phyloP scores from a whole-genome alignment of 2,113 vertebrate species.

The Myotis lucifugus region DNA sequence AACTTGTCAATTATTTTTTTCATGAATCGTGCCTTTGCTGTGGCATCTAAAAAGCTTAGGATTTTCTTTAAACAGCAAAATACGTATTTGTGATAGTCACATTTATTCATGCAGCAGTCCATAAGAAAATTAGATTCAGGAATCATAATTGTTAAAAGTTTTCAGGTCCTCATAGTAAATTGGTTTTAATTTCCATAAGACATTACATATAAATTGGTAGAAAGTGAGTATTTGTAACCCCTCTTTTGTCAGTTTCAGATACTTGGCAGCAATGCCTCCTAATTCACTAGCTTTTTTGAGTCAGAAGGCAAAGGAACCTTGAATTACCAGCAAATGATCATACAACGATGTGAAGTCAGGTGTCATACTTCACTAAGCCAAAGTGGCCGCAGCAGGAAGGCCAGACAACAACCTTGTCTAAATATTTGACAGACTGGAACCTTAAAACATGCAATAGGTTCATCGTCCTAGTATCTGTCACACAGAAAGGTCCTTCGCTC shows the following conservation, averaged over 20 bases:
- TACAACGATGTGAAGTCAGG: conserved; percentile 44
- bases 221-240: conserved; percentile 75
- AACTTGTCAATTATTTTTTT: conserved; percentile 8
- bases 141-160: neutral
- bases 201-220: conserved; percentile 60
- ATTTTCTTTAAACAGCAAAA: neutral
- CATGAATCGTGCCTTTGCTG: neutral
- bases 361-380: neutral
- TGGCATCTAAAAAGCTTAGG: neutral
- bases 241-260: conserved; percentile 74
- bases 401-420: neutral
- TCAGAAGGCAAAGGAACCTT: conserved; percentile 64
- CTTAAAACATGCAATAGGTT: neutral
- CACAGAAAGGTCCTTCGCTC: neutral
- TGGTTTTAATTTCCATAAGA: conserved; percentile 55
- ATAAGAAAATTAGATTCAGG: neutral
- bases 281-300: conserved; percentile 74
- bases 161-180: conserved; percentile 41
- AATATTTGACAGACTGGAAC: conserved; percentile 17
- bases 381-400: neutral
- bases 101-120: neutral
- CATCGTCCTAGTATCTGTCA: neutral
- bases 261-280: conserved; percentile 61
- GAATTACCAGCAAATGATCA: conserved; percentile 61
- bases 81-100: neutral